Conservation (phyloP, 2,113 vertebrate genomes). For the Gadus macrocephalus region DNA sequence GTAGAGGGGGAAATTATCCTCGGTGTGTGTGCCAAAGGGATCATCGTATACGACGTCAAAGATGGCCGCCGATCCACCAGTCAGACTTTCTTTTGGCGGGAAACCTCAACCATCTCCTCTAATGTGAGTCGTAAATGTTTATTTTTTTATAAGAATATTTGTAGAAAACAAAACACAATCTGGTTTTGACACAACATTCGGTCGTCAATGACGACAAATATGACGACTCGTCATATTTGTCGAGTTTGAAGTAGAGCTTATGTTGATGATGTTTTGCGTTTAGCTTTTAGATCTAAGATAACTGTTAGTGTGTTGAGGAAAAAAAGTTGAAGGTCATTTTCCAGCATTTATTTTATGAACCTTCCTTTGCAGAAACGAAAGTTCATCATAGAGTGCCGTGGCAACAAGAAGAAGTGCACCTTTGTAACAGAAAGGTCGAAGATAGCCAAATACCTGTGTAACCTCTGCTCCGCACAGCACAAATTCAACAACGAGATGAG, state of each 20-base stretch:
- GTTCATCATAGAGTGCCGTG: conserved; percentile 80
- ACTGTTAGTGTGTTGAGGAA: too few species aligned
- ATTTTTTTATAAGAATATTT: background rate
- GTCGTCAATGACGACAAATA: too few species aligned
- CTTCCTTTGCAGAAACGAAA: conserved; percentile 72
- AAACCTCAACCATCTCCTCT: conserved; percentile 82
- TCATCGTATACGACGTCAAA: conserved; percentile 82
- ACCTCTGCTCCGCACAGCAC: conserved; percentile 85
- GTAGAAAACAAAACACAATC: too few species aligned
- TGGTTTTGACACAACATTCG: too few species aligned
- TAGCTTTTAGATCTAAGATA: too few species aligned
- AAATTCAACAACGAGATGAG: conserved; percentile 83
- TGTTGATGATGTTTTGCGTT: too few species aligned
- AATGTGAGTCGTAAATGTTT: conserved; percentile 67
- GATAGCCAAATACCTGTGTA: conserved; percentile 81
- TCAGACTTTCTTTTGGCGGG: conserved; percentile 81
- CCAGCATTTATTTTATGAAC: background rate
- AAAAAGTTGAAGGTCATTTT: background rate
- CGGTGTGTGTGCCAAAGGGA: conserved; percentile 85
- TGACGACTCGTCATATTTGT: too few species aligned
- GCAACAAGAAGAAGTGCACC: conserved; percentile 79
- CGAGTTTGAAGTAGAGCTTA: too few species aligned
- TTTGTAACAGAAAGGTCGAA: conserved; percentile 79
- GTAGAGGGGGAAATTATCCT: conserved; percentile 72
- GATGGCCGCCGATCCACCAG: conserved; percentile 70